These are phyloP conservation scores for Brachyopa scutellaris DNA, from an alignment of 2,888 invertebrate genomes.

Conservation along the genomic window DNA sequence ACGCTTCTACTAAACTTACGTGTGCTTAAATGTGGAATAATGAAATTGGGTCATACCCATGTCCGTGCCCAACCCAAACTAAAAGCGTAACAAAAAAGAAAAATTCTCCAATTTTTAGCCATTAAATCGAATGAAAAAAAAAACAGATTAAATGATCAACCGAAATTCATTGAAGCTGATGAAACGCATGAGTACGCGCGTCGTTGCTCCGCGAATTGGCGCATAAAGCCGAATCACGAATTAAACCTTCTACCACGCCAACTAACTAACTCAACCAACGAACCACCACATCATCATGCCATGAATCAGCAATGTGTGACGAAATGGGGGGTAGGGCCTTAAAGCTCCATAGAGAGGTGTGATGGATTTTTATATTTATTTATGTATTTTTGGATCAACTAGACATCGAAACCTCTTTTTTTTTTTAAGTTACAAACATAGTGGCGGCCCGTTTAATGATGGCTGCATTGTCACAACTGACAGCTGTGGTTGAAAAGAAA, in stretches of 20 bases:
- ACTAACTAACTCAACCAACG: constrained; percentile 26
- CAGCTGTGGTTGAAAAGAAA: background rate
- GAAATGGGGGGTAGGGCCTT: constrained; percentile 17
- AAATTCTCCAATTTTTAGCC: background rate
- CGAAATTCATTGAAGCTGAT: constrained; percentile 67
- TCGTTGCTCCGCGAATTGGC: constrained; percentile 56
- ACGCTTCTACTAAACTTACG: background rate
- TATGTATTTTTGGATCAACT: constrained; percentile 30
- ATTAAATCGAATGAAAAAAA: constrained; percentile 40
- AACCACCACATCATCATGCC: constrained; percentile 25
- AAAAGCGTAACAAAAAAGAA: background rate
- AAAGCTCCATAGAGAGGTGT: too few relatives aligned
- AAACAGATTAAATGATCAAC: constrained; percentile 58
- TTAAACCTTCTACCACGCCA: constrained; percentile 22
- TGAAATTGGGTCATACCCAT: constrained; percentile 45
- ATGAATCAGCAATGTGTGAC: constrained; percentile 58
- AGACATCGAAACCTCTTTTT: constrained; percentile 32
- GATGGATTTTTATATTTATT: too few relatives aligned
- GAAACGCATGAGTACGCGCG: constrained; percentile 66
- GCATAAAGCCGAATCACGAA: constrained; percentile 65
- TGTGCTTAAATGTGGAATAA: background rate
- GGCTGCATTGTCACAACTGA: constrained; percentile 21
- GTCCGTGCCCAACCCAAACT: constrained; percentile 38
- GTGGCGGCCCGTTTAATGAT: constrained; percentile 1
- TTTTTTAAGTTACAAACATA: constrained; percentile 9